A percentile compares a stretch with the other conserved stretches of the same genome.
phyloP scores from a whole-genome alignment of 2,888 invertebrate genomes.

The Anodontia alba region DNA sequence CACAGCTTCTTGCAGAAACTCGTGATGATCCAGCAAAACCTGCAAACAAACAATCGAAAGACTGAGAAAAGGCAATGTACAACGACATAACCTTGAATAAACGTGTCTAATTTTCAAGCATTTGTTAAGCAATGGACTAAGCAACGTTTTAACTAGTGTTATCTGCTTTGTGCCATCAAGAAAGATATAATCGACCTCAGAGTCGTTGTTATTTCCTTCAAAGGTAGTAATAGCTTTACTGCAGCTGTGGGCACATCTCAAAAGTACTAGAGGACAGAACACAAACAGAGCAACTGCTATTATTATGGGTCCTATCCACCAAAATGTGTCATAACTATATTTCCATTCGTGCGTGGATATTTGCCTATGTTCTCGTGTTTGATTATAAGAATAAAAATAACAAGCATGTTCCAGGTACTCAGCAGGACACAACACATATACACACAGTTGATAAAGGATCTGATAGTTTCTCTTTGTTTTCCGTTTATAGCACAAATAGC shows the following conservation, averaged over 20 bases:
- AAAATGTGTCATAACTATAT: background rate
- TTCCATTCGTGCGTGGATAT: background rate
- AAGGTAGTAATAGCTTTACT: no score
- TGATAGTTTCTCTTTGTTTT: slow-evolving; percentile 40
- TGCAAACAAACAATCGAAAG: background rate
- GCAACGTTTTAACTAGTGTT: background rate
- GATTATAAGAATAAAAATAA: slow-evolving; percentile 39
- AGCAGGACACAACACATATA: slow-evolving; percentile 57
- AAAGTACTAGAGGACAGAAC: background rate
- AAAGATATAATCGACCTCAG: background rate
- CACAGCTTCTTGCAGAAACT: background rate
- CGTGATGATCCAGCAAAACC: background rate
- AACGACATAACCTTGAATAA: background rate
- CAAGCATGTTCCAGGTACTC: slow-evolving; percentile 54
- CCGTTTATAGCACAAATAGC: slow-evolving; percentile 58
- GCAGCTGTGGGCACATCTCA: background rate
- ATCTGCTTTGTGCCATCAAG: background rate
- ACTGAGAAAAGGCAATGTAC: background rate
- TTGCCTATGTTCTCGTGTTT: no score
- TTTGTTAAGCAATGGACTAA: background rate
- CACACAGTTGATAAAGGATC: slow-evolving; percentile 49
- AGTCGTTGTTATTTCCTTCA: background rate
- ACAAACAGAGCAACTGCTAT: background rate
- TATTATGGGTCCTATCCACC: background rate
- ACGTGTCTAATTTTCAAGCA: background rate